phyloP scores from a whole-genome alignment of 2,797 vertebrate genomes.

The Gymnocypris eckloni region DNA sequence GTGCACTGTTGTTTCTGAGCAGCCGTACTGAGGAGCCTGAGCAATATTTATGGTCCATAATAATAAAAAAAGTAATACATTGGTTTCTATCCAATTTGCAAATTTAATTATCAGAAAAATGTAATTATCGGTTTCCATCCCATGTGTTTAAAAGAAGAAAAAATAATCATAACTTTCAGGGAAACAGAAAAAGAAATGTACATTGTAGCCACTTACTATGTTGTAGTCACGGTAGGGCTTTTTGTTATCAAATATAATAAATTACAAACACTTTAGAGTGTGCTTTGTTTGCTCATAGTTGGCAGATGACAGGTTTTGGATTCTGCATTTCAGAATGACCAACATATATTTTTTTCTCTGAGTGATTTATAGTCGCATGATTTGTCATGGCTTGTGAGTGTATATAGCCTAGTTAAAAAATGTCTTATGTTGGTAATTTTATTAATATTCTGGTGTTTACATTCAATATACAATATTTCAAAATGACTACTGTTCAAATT shows the following conservation, averaged over 20 bases:
- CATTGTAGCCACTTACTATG: neutral
- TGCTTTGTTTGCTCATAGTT: neutral
- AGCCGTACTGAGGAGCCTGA: neutral
- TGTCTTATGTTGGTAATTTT: neutral
- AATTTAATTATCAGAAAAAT: neutral
- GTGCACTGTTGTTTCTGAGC: neutral
- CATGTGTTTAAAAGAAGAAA: neutral
- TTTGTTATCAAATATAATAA: neutral
- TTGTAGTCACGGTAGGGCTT: too few species aligned
- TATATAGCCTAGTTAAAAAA: neutral
- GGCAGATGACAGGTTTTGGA: neutral
- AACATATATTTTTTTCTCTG: neutral
- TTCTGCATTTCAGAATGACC: neutral
- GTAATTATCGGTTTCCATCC: too few species aligned
- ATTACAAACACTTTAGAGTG: neutral
- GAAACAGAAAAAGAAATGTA: neutral
- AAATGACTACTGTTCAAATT: neutral
- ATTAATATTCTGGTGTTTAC: neutral
- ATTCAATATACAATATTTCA: neutral
- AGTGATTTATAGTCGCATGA: too few species aligned
- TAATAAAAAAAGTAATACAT: neutral
- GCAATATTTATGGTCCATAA: neutral
- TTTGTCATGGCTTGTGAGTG: neutral
- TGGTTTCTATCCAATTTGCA: neutral
- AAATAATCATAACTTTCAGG: neutral